These are phyloP conservation scores for Phataginus tricuspis DNA, from an alignment of 2,797 vertebrate genomes.

Conservation along the genomic window DNA sequence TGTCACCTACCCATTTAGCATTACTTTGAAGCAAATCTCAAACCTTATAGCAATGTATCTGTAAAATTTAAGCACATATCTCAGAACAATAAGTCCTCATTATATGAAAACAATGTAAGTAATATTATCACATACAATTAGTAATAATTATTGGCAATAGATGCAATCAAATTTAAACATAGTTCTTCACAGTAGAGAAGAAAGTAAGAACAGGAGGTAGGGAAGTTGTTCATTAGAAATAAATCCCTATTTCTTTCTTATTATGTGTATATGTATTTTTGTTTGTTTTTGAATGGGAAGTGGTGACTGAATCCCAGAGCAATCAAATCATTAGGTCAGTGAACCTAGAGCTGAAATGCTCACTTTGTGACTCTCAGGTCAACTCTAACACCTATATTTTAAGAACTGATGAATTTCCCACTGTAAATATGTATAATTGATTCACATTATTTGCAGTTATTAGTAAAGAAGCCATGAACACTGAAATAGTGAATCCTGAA, in stretches of 20 bases:
- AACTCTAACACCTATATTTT: neutral
- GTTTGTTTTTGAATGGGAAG: neutral
- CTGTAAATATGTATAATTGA: neutral
- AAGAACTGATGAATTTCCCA: neutral
- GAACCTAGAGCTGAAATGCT: neutral
- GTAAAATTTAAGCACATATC: neutral
- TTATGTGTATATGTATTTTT: neutral
- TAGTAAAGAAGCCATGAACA: neutral
- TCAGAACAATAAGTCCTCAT: neutral
- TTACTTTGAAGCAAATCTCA: neutral
- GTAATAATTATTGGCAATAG: neutral
- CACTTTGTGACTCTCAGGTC: neutral
- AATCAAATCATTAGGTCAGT: neutral
- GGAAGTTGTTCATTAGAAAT: neutral
- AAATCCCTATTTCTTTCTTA: neutral
- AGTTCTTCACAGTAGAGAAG: neutral
- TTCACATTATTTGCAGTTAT: neutral
- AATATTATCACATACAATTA: neutral
- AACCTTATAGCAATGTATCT: neutral
- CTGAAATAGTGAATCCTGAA: neutral
- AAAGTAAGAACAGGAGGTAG: neutral
- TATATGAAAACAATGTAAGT: neutral
- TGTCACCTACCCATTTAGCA: no score
- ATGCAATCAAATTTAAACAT: neutral
- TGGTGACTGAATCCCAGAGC: neutral